A percentile compares a stretch with the other conserved stretches of the same genome.
Conservation (phyloP, 1,140 invertebrate genomes). For the Apis dorsata region DNA sequence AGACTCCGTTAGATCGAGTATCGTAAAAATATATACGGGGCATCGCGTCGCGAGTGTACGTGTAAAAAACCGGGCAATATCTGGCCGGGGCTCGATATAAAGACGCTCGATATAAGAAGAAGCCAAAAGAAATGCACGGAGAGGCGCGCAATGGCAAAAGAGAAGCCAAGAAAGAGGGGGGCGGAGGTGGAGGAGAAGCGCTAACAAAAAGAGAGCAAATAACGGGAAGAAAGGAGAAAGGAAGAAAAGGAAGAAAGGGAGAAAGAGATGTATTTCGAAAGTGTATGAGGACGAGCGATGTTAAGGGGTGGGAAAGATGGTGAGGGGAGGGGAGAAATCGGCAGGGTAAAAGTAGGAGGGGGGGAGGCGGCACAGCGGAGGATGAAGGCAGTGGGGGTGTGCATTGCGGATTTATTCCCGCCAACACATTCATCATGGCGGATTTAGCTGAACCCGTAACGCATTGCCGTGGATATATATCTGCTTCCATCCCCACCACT, state of each 20-base stretch:
- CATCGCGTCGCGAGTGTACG: not conserved
- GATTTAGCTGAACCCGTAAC: slow-evolving; percentile 81
- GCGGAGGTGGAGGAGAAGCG: not conserved
- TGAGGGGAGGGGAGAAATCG: slow-evolving; percentile 50
- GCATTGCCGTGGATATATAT: slow-evolving; percentile 81
- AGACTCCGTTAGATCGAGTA: not conserved
- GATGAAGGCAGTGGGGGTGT: slow-evolving; percentile 76
- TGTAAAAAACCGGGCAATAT: slow-evolving; percentile 5
- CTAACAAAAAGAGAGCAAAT: slow-evolving; percentile 32
- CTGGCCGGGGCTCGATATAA: slow-evolving; percentile 12
- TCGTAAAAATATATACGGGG: not conserved
- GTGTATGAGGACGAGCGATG: slow-evolving; percentile 56
- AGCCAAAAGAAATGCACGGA: slow-evolving; percentile 1
- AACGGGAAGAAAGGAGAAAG: not conserved
- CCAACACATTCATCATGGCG: slow-evolving; percentile 81
- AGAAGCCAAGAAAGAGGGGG: not conserved
- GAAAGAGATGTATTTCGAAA: slow-evolving; percentile 50
- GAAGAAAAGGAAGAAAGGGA: slow-evolving; percentile 3
- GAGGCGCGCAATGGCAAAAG: slow-evolving; percentile 37
- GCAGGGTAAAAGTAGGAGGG: slow-evolving; percentile 57
- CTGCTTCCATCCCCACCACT: slow-evolving; percentile 71
- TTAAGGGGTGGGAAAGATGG: slow-evolving; percentile 61
- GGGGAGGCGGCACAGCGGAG: slow-evolving; percentile 58
- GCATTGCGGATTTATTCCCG: slow-evolving; percentile 81
- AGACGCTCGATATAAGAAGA: not conserved